phyloP scores from a whole-genome alignment of 2,888 invertebrate genomes.

The Lithophane semibrunnea region DNA sequence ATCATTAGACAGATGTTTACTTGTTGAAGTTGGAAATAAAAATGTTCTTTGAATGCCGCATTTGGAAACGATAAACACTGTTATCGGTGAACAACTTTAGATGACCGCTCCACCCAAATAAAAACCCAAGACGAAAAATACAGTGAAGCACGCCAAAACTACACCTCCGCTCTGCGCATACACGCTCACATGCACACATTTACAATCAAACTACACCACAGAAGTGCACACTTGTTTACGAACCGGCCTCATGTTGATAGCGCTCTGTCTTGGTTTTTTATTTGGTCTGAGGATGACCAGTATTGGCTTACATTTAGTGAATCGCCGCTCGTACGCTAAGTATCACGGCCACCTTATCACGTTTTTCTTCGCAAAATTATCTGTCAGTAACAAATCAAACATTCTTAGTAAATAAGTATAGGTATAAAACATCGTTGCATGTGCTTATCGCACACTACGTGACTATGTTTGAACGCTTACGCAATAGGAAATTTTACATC shows the following conservation, averaged over 20 bases:
- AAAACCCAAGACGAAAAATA: too few species aligned
- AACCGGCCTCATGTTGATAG: too few species aligned
- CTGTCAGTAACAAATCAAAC: conserved; percentile 59
- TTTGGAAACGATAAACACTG: neutral
- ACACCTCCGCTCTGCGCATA: too few species aligned
- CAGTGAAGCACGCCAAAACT: too few species aligned
- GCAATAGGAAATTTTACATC: conserved; percentile 81
- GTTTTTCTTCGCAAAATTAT: conserved; percentile 45
- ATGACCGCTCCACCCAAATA: neutral
- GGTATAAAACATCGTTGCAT: conserved; percentile 62
- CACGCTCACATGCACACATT: too few species aligned
- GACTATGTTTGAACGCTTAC: conserved; percentile 74
- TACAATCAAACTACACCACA: too few species aligned
- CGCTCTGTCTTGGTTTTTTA: too few species aligned
- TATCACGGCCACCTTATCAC: conserved; percentile 4
- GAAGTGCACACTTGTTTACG: too few species aligned
- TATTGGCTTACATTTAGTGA: neutral
- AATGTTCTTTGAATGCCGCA: neutral
- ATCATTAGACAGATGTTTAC: neutral
- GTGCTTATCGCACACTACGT: conserved; percentile 74
- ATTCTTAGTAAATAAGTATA: conserved; percentile 58
- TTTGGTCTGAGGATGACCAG: neutral
- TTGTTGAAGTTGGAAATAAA: neutral
- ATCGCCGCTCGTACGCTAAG: neutral
- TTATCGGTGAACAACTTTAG: conserved; percentile 1